Conservation (phyloP, 37 sponge, comb jelly and placozoan species). For the Spongilla lacustris region DNA sequence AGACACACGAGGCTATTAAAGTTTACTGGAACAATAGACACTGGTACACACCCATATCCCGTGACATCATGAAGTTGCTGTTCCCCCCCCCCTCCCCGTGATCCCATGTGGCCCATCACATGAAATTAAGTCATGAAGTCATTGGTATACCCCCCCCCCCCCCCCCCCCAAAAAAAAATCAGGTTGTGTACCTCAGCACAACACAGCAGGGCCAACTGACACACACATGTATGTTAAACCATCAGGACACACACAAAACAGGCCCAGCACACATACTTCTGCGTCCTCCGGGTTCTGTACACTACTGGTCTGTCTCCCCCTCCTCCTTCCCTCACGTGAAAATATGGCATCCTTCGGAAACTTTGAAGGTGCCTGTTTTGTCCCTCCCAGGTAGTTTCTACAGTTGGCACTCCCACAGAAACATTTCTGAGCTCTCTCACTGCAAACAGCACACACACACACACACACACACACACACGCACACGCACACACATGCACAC, state of each 20-base stretch:
- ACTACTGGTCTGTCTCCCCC: neutral
- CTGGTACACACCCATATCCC: too few relatives aligned
- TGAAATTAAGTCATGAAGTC: too few relatives aligned
- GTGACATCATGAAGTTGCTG: too few relatives aligned
- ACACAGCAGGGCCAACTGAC: too few relatives aligned
- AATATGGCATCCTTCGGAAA: neutral
- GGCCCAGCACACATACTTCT: conserved; percentile 1
- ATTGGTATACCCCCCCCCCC: too few relatives aligned
- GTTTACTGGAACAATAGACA: too few relatives aligned
- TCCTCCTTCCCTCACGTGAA: neutral
- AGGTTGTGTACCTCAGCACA: too few relatives aligned
- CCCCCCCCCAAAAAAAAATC: too few relatives aligned
- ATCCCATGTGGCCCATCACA: too few relatives aligned
- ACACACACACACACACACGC: neutral
- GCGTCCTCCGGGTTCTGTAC: conserved; percentile 24
- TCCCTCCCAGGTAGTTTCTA: conserved; percentile 86
- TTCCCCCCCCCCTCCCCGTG: too few relatives aligned
- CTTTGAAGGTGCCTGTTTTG: conserved; percentile 37
- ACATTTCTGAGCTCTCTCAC: conserved; percentile 92
- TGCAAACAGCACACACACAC: conserved; percentile 5
- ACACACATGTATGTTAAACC: neutral
- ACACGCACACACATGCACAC: neutral
- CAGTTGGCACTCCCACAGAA: conserved; percentile 95
- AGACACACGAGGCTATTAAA: neutral
- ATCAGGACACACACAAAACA: neutral